phyloP scores from a whole-genome alignment of 2,797 vertebrate genomes.

The Gorsachius magnificus region DNA sequence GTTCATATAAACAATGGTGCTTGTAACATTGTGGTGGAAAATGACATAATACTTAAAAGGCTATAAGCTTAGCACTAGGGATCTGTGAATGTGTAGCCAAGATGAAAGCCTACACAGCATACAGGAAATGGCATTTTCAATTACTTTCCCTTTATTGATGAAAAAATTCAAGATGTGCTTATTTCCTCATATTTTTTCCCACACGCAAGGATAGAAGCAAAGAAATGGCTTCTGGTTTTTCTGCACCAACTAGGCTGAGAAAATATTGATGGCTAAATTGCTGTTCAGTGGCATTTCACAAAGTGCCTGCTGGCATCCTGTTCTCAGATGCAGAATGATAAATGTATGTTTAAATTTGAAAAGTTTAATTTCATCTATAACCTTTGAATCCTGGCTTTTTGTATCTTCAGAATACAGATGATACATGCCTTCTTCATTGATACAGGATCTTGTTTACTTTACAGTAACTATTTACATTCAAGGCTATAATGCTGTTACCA shows the following conservation, averaged over 20 bases:
- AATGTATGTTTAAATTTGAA: neutral
- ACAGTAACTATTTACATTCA: neutral
- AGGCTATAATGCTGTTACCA: neutral
- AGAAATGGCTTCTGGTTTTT: slow-evolving; percentile 13
- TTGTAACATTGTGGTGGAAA: neutral
- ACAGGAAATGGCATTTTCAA: slow-evolving; percentile 14
- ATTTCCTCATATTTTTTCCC: neutral
- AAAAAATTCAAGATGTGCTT: neutral
- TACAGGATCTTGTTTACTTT: neutral
- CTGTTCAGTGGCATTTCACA: slow-evolving; percentile 2
- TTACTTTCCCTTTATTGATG: neutral
- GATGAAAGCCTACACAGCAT: neutral
- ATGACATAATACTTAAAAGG: neutral
- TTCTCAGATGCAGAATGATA: slow-evolving; percentile 22
- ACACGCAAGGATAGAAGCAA: neutral
- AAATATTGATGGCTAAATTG: slow-evolving; percentile 32
- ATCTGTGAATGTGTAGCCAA: neutral
- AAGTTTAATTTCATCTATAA: neutral
- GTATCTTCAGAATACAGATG: neutral
- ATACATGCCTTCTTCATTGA: neutral
- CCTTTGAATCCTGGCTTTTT: neutral
- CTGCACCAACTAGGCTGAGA: neutral
- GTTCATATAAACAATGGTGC: neutral
- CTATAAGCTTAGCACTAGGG: neutral
- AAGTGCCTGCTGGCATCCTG: neutral